Evolutionary conservation across 2,797 vertebrate genomes (phyloP).

Genomic region (Parauchenoglanis punctatus): DNA sequence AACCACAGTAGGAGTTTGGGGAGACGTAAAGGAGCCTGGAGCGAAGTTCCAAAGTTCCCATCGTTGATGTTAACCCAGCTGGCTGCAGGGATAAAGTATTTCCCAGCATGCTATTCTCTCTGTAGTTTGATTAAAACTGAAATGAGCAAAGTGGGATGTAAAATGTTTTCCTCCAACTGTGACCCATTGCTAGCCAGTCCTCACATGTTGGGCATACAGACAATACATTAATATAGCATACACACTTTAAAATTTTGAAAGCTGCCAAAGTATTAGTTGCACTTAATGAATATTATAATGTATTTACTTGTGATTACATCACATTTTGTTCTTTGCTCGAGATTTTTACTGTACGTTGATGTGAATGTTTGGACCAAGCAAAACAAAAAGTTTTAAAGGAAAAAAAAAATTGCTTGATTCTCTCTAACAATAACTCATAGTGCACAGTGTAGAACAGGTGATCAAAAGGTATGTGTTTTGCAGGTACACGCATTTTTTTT

Average conservation of each 20-base stretch:
- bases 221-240: constrained; percentile 15
- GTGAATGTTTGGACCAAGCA: neutral
- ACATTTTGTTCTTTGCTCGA: neutral
- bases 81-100: constrained; percentile 66
- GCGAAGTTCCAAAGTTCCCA: constrained; percentile 72
- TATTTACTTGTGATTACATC: neutral
- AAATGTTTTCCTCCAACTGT: constrained; percentile 58
- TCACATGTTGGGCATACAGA: constrained; percentile 6
- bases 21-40: constrained; percentile 61
- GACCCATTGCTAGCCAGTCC: constrained; percentile 38
- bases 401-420: neutral
- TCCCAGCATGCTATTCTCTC: constrained; percentile 72
- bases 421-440: neutral
- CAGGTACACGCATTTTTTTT: neutral
- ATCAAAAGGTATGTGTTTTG: neutral
- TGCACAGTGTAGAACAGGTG: neutral
- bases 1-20: constrained; percentile 73
- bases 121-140: constrained; percentile 76
- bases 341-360: neutral
- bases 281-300: neutral
- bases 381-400: too few species aligned
- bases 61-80: constrained; percentile 72
- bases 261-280: neutral
- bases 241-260: neutral
- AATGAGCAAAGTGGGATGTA: constrained; percentile 64